Conservation (phyloP, 2,113 vertebrate genomes). For the Saccopteryx leptura region DNA sequence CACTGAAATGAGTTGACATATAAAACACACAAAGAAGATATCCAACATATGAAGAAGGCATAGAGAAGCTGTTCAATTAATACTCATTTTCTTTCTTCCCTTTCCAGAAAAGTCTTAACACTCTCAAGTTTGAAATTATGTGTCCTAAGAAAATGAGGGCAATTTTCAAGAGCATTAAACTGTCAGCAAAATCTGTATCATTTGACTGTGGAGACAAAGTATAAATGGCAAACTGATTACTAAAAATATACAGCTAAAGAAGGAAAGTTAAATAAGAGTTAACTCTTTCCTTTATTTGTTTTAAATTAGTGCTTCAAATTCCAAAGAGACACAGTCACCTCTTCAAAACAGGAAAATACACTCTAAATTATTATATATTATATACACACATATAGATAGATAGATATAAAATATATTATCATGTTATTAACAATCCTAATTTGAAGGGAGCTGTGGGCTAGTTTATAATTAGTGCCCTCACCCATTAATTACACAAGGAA, state of each 20-base stretch:
- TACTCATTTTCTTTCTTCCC: not conserved
- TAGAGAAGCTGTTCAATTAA: not conserved
- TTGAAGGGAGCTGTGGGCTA: not conserved
- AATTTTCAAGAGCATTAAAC: not conserved
- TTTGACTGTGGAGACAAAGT: not conserved
- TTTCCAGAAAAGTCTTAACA: not conserved
- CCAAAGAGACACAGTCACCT: not conserved
- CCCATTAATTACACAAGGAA: not conserved
- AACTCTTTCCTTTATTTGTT: conserved; percentile 35
- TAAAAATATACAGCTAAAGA: conserved; percentile 30
- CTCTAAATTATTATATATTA: not conserved
- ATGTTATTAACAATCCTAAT: not conserved
- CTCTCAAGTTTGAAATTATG: not conserved
- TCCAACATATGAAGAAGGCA: not conserved
- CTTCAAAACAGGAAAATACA: conserved; percentile 12
- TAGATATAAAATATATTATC: not conserved
- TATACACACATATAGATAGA: not conserved
- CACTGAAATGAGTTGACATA: not conserved
- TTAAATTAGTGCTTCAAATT: conserved; percentile 30
- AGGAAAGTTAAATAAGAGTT: conserved; percentile 30
- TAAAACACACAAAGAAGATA: not conserved
- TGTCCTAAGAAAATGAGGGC: not conserved
- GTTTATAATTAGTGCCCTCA: not conserved
- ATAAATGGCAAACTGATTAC: not conserved
- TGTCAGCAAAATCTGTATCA: not conserved